These are phyloP conservation scores for Cyprinodon variegatus DNA, from an alignment of 2,113 vertebrate genomes.

Conservation along the genomic window DNA sequence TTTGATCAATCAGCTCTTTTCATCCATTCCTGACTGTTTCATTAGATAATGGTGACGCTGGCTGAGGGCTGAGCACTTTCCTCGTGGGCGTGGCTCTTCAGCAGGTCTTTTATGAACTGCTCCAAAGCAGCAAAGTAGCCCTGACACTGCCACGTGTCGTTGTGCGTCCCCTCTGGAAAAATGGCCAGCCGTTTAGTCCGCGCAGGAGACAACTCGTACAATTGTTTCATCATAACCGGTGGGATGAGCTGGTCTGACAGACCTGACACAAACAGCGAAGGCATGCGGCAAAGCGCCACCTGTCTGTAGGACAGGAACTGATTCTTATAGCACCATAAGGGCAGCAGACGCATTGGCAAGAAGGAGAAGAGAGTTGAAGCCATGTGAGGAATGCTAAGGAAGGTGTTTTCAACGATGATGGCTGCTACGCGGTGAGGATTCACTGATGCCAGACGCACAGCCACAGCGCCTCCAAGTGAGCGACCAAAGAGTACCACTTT, in stretches of 20 bases:
- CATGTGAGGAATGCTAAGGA: constrained; percentile 99
- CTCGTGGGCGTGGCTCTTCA: constrained; percentile 92
- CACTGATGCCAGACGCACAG: constrained; percentile 91
- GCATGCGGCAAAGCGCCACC: constrained; percentile 93
- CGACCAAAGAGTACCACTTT: constrained; percentile 97
- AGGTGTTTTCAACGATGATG: constrained; percentile 97
- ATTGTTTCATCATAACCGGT: constrained; percentile 99
- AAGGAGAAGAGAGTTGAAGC: constrained; percentile 97
- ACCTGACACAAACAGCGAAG: constrained; percentile 96
- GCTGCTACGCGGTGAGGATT: constrained; percentile 96
- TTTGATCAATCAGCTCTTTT: constrained; percentile 7
- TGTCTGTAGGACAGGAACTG: constrained; percentile 96
- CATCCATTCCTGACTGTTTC: constrained; percentile 14
- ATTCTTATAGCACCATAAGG: constrained; percentile 98
- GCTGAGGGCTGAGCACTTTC: constrained; percentile 88
- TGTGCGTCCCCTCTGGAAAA: constrained; percentile 98
- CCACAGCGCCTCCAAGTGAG: constrained; percentile 96
- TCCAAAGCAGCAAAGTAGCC: constrained; percentile 96
- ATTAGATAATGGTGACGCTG: constrained; percentile 94
- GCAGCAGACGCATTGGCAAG: constrained; percentile 94
- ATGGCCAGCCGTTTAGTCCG: constrained; percentile 98
- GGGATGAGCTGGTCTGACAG: constrained; percentile 98
- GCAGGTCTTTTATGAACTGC: constrained; percentile 96
- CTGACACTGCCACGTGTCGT: constrained; percentile 99
- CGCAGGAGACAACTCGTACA: constrained; percentile 94